These are phyloP conservation scores for Euura lappo DNA, from an alignment of 1,140 invertebrate species.

Conservation along the genomic window DNA sequence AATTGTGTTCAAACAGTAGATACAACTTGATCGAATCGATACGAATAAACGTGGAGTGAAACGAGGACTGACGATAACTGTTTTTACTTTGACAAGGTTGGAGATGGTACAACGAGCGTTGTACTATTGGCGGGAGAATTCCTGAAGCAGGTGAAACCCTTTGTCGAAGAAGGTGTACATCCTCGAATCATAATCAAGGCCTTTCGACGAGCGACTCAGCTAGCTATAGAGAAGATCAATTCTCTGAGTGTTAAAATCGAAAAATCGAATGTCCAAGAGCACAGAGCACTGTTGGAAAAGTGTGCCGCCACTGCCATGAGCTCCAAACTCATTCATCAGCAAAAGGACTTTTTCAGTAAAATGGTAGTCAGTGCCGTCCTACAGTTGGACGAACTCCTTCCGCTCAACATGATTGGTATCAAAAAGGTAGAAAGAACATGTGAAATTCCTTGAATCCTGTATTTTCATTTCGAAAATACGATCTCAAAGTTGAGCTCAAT, in stretches of 20 bases:
- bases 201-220: constrained; percentile 78
- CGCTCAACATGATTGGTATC: constrained; percentile 99
- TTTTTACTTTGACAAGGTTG: constrained; percentile 71
- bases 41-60: background rate
- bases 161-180: constrained; percentile 97
- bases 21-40: background rate
- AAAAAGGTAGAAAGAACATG: constrained; percentile 80
- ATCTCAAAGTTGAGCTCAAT: background rate
- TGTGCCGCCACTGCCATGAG: constrained; percentile 97
- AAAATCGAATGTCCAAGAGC: constrained; percentile 65
- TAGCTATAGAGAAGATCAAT: constrained; percentile 86
- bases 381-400: constrained; percentile 89
- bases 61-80: constrained; percentile 18
- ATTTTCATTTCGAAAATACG: background rate
- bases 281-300: constrained; percentile 83
- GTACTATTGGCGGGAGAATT: constrained; percentile 95
- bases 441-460: background rate
- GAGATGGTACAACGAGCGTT: constrained; percentile 97
- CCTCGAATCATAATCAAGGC: constrained; percentile 91
- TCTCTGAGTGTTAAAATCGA: constrained; percentile 85
- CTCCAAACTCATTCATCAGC: constrained; percentile 94
- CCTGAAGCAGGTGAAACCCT: constrained; percentile 93
- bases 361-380: constrained; percentile 99
- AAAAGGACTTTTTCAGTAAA: constrained; percentile 94
- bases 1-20: constrained; percentile 36